These are phyloP conservation scores for Pseudorhiza aurosa DNA, from an alignment of 30 jellyfish, hydroid and myxozoan genomes.

Conservation along the genomic window DNA sequence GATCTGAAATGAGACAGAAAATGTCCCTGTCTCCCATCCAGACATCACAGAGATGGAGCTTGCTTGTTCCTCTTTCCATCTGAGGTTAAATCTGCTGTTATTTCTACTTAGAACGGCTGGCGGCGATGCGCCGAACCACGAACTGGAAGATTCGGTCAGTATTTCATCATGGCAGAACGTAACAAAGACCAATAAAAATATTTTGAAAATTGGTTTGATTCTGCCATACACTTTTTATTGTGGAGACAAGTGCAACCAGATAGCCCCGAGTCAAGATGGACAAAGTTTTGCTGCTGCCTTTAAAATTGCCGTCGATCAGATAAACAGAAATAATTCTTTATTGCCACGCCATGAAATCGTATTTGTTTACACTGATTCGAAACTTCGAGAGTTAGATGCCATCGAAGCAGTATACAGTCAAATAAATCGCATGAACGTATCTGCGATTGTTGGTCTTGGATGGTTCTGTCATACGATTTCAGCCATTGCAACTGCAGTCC, in stretches of 20 bases:
- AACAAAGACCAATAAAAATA: conserved; percentile 11
- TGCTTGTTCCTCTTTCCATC: too few relatives aligned
- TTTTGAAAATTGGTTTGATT: conserved; percentile 54
- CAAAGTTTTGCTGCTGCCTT: conserved; percentile 86
- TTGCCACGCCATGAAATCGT: conserved; percentile 63
- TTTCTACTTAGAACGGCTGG: too few relatives aligned
- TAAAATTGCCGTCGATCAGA: conserved; percentile 81
- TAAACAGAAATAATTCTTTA: conserved; percentile 47
- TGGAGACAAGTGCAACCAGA: background rate
- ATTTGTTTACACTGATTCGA: conserved; percentile 79
- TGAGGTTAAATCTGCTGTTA: too few relatives aligned
- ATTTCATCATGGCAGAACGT: too few relatives aligned
- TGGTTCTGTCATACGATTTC: conserved; percentile 65
- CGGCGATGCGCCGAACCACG: too few relatives aligned
- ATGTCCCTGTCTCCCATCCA: too few relatives aligned
- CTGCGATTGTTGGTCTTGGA: conserved; percentile 77
- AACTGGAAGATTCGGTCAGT: too few relatives aligned
- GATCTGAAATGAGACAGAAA: too few relatives aligned
- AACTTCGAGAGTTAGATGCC: conserved; percentile 58
- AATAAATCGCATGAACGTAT: conserved; percentile 18
- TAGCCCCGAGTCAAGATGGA: conserved; percentile 18
- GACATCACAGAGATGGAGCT: too few relatives aligned
- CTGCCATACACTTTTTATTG: conserved; percentile 42
- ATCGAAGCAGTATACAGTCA: conserved; percentile 66
- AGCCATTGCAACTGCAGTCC: conserved; percentile 57